Conservation (phyloP, 2,888 invertebrate species). For the Gymnoscelis rufifasciata region DNA sequence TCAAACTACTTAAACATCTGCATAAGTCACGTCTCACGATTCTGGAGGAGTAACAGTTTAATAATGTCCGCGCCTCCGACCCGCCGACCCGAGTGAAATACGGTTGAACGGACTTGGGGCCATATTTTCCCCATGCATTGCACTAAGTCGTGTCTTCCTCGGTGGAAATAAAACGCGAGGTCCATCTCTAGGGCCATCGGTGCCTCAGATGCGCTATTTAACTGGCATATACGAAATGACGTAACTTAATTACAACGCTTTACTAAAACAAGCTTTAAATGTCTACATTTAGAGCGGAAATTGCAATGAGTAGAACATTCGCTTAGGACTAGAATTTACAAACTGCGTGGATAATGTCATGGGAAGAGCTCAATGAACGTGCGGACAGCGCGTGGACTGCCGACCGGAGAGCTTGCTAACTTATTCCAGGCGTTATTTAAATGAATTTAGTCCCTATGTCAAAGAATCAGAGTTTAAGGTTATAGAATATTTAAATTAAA, state of each 20-base stretch:
- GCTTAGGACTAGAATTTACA: conserved; percentile 39
- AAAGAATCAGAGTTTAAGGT: conserved; percentile 33
- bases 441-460: conserved; percentile 43
- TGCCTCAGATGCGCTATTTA: conserved; percentile 74
- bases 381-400: conserved; percentile 76
- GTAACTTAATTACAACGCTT: conserved; percentile 21
- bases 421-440: conserved; percentile 42
- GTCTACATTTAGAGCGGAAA: conserved; percentile 8
- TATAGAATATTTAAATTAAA: conserved; percentile 30
- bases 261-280: conserved; percentile 18
- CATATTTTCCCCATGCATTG: conserved; percentile 77
- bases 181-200: conserved; percentile 78
- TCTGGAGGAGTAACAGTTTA: conserved; percentile 73
- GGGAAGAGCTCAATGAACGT: conserved; percentile 78
- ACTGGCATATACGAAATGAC: conserved; percentile 33
- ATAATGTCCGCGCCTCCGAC: conserved; percentile 74
- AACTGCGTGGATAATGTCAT: conserved; percentile 69
- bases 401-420: conserved; percentile 58
- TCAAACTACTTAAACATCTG: conserved; percentile 76
- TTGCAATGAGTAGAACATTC: conserved; percentile 15
- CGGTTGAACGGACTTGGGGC: conserved; percentile 72
- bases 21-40: conserved; percentile 77
- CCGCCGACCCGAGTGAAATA: conserved; percentile 72
- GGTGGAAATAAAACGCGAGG: conserved; percentile 77
- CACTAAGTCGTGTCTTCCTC: conserved; percentile 76